Base-by-base conservation (phyloP, 2,113 vertebrate species). In the Anarrhichthys ocellatus region DNA sequence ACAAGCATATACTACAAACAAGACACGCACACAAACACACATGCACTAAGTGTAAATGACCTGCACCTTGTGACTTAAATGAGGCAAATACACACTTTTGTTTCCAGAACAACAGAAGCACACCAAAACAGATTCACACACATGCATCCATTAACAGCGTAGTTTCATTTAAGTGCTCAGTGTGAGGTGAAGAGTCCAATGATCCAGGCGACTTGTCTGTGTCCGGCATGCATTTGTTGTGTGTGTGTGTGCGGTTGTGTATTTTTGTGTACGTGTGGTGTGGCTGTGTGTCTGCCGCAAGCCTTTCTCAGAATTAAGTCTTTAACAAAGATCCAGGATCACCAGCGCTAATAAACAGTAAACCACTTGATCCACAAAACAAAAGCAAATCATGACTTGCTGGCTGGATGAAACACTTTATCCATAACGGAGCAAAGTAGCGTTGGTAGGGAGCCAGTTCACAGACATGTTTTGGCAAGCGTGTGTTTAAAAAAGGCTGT, bases 81-180 rank as follows among this genome's bases (percentile, higher is more conserved):
- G 54, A 44, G 9, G 48, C 34, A 64, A 42, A 68, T 0, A 48
- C 2, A 38, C 2, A 32, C 22, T 20, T 0, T 29, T 66, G 36
- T 46, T 46, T 27, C 9, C 34, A 67, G 34, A 24, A 20, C 22
- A 14, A 15, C 17, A 69, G 56, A 67, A 9, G 32, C 46, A 64
- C 15, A 68, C 10, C 42, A 9, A 36, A 7, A 76, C 15, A 66
- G n/a, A 18, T n/a, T 27, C 1, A 71, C 10, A 73, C 50, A 59
- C 34, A 76, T 29, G 34, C 42, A 38, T 63, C 24, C 40, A 73
- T 32, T 76, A 14, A 80, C 63, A 65, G 74, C 66, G 74, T 29
- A 89, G 82, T 66, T 48, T 64, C 50, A 81, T 74, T 89, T 84
- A 72, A 62, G 78, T 59, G 15, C 79, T 80, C 34, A 70, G 46